Base-by-base conservation (phyloP, 2,113 vertebrate genomes). In the Malurus elegans region DNA sequence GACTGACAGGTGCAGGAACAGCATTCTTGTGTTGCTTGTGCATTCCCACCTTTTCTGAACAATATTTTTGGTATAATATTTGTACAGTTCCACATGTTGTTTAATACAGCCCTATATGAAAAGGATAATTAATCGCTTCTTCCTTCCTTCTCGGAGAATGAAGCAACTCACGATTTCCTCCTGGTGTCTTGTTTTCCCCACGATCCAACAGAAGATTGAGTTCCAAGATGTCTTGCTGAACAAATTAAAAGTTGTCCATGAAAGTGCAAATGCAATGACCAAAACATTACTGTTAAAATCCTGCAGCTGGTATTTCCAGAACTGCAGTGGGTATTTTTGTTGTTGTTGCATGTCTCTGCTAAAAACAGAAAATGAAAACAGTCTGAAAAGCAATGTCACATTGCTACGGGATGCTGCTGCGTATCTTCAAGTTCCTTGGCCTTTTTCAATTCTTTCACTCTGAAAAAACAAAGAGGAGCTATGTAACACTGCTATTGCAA, bases 401-500 rank as follows among this genome's bases (percentile, higher is more conserved):
- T 99, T 98, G 98, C 98, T 98, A 99, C 98, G 98, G 99, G 98
- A 98, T 98, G 99, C 98, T 98, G 98, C 98, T 98, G 98, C 96
- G 96, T 95, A 97, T 98, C 98, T 99, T 99, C 99, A 99, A 98
- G 99, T 99, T 99, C 99, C 99, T 98, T 99, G 99, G 99, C 99
- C 99, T 98, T 99, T 99, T 98, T 99, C 99, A 99, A 99, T 99
- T 99, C 99, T 99, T 99, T 99, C 99, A 98, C 99, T 99, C 99
- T 99, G 99, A 88, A 99, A 99, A 98, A 96, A 97, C 97, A 97
- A 98, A 96, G 90, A 96, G 90, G 69, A 95, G 91, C 96, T 96
- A 79, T 74, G 40, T 70, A 93, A 97, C 32, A 93, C 66, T 88
- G 97, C 57, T 17, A 82, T 83, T 24, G 34, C 65, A 44, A 38